Evolutionary conservation across 2,888 invertebrate genomes (phyloP), one percentile per base, ranked within the genome.

Genomic region (Myopa testacea): DNA sequence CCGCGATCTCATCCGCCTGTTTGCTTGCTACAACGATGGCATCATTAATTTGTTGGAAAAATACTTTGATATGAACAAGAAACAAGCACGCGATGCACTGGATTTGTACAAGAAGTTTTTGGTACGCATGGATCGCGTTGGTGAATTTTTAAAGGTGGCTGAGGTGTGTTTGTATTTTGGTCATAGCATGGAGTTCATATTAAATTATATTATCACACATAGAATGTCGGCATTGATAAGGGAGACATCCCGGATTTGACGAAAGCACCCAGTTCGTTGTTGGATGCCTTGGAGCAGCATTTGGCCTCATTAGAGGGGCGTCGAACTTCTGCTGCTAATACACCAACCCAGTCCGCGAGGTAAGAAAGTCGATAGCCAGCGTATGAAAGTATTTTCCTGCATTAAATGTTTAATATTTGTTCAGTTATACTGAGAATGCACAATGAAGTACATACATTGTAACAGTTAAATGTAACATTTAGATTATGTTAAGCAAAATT

Each of bases 1-100:
- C 91, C 94, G 99, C 90, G 99, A 99, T 93, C 94, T 99, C 88
- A 99, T 99, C 88, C 94, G 99, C 82, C 92, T 99, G 84, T 99
- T 99, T 91, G 99, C 99, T 80, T 98, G 99, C 90, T 99, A 99
- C 92, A 99, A 99, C 90, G 99, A 99, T 90, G 99, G 98, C 83
- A 97, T 99, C 85, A 99, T 99, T 86, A 99, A 99, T 91, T 93
- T 99, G 83, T 91, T 99, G 91, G 99, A 99, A 91, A 99, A 99
- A 91, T 99, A 97, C 91, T 99, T 99, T 90, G 98, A 98, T 90
- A 99, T 99, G 98, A 98, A 98, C 91, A 99, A 99, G 90, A 99
- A 99, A 91, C 97, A 98, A 89, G 97, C 97, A 87, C 94, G 97
- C 84, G 98, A 99, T 87, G 98, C 98, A 84, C 92, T 99, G 90